Evolutionary conservation across 2,113 vertebrate species (phyloP).

Genomic region (Oreocharis arfaki): DNA sequence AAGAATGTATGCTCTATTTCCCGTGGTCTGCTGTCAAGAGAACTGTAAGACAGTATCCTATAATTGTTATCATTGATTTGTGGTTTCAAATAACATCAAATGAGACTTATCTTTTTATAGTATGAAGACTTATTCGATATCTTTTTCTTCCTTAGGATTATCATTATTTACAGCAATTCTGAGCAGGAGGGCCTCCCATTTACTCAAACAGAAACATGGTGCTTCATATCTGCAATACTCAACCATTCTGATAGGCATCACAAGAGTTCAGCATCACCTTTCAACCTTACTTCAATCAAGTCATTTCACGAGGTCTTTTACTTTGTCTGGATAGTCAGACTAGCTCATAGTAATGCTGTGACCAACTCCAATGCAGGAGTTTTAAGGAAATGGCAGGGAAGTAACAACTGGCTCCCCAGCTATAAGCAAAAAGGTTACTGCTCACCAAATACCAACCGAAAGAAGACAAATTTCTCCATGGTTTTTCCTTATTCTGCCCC

Average conservation of each 20-base stretch:
- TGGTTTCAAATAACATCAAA: background rate
- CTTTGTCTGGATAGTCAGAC: background rate
- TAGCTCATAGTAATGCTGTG: accelerated
- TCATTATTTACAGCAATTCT: background rate
- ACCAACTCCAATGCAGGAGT: background rate
- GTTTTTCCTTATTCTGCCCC: background rate
- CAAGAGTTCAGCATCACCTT: background rate
- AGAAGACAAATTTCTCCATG: background rate
- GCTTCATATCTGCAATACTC: background rate
- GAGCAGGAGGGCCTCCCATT: background rate
- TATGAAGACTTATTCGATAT: background rate
- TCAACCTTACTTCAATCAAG: background rate
- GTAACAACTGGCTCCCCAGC: background rate
- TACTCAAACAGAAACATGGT: background rate
- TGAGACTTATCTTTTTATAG: background rate
- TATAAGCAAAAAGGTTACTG: background rate
- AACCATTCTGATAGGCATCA: background rate
- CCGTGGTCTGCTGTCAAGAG: background rate
- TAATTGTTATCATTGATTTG: background rate
- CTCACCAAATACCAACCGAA: background rate
- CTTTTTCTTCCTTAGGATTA: background rate
- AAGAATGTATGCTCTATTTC: background rate
- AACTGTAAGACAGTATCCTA: background rate
- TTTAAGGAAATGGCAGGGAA: background rate
- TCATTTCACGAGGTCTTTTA: background rate